Base-by-base conservation (phyloP, 2,113 vertebrate species). In the human (Homo sapiens) region DNA sequence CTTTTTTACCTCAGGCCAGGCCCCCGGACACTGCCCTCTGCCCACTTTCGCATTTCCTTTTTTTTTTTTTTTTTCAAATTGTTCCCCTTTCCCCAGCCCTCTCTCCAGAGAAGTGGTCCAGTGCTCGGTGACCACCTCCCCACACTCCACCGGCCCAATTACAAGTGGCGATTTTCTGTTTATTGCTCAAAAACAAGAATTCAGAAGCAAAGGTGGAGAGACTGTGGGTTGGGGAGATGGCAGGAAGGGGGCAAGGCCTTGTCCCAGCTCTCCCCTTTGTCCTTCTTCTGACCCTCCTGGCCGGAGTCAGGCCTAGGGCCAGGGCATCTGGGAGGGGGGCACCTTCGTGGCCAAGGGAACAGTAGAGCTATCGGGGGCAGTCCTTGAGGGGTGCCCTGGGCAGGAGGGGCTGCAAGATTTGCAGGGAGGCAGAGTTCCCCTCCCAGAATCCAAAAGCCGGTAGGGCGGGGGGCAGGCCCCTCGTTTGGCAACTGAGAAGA, bases 101-200 rank as follows among this genome's bases (percentile, higher is more conserved):
- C 73, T 94, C 40, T 43, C 80, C 50, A 43, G 38, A 52, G 18
- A n/a, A n/a, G 22, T 50, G 27, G 8, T 75, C 40, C 22, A n/a
- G 25, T 1, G 23, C 85, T 35, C 14, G 25, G 16, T 22, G 18
- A 35, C 72, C 50, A 14, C 48, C 32, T 97, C 83, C 92, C 97
- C 93, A 95, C 12, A 94, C 95, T 92, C 90, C 87, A 98, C n/a
- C 57, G 94, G 82, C 93, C 94, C 89, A 92, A 91, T 97, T 98
- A 97, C 96, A 97, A 98, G 95, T 96, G 89, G 50, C 81, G 94
- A 96, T 96, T 97, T 97, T 97, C 95, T 87, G 85, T 98, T 98
- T 98, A 98, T 98, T 98, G 97, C 97, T 98, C 97, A 96, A 98
- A 98, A 98, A 89, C 89, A 96, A 98, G 98, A 97, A 96, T 97